Conservation (phyloP, 2,797 vertebrate species). For the Acipenser ruthenus region DNA sequence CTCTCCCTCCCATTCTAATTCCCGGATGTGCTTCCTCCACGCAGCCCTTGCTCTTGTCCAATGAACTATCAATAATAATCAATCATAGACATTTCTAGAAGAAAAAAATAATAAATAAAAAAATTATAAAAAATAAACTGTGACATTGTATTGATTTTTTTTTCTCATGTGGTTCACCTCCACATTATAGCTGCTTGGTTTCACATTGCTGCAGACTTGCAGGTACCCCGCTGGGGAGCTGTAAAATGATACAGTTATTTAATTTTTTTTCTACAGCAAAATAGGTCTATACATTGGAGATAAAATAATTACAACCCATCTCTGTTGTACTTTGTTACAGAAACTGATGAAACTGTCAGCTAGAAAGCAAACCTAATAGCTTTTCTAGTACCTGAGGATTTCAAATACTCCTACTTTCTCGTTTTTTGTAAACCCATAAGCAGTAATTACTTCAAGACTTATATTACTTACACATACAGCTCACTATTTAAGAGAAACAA, state of each 20-base stretch:
- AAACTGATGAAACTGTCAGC: constrained; percentile 3
- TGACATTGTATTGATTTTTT: constrained; percentile 15
- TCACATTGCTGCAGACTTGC: constrained; percentile 2
- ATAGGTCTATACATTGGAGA: constrained; percentile 3
- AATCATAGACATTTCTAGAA: no score
- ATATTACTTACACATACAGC: no score
- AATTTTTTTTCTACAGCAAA: constrained; percentile 1
- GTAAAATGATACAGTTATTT: constrained; percentile 6
- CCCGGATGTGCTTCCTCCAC: no score
- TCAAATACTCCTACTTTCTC: not conserved
- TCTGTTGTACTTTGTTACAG: not conserved
- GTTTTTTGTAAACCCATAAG: not conserved
- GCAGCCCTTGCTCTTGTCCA: no score
- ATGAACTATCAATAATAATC: no score
- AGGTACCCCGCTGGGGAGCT: constrained; percentile 3
- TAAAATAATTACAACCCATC: constrained; percentile 6
- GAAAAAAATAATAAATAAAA: no score
- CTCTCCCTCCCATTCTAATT: no score
- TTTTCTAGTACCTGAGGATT: constrained; percentile 5
- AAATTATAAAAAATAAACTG: not conserved
- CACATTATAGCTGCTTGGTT: constrained; percentile 1
- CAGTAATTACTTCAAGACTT: not conserved
- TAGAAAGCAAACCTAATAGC: not conserved
- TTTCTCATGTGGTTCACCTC: not conserved
- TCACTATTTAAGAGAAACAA: no score